A percentile compares a stretch with the other conserved stretches of the same genome.
Conservation (phyloP, 2,888 invertebrate genomes). For the Stenurella melanura region DNA sequence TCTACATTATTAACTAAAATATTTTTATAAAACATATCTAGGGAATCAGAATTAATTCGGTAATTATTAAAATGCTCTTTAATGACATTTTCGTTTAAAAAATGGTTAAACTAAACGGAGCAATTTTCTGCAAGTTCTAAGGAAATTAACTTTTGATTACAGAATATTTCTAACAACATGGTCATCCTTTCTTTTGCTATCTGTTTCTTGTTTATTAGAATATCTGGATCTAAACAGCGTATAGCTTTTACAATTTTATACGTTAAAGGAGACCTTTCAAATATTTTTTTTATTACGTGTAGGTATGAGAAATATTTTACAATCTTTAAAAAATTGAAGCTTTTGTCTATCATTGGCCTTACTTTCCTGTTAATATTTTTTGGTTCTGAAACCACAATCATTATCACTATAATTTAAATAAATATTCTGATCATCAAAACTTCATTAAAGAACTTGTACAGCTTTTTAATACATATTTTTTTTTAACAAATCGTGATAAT, state of each 20-base stretch:
- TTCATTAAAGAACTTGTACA: conserved; percentile 13
- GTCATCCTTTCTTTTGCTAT: background rate
- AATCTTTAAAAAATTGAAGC: background rate
- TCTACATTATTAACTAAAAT: background rate
- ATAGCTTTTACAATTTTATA: background rate
- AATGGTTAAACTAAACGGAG: no score
- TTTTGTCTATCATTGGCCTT: background rate
- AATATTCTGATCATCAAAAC: background rate
- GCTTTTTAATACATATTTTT: background rate
- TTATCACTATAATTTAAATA: background rate
- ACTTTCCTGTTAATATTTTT: background rate
- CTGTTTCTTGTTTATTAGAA: background rate
- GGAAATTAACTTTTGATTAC: background rate
- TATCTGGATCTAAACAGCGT: background rate
- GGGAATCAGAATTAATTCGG: background rate
- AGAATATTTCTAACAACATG: background rate
- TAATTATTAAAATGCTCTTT: conserved; percentile 5
- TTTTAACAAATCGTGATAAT: background rate
- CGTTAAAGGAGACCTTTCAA: conserved; percentile 1
- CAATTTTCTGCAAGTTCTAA: no score
- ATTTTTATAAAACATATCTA: conserved; percentile 1
- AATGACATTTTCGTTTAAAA: background rate
- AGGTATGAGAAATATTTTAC: background rate
- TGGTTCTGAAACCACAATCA: conserved; percentile 7
- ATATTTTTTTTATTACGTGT: conserved; percentile 2